phyloP scores from a whole-genome alignment of 1,140 invertebrate genomes.

The Meloidogyne exigua region DNA sequence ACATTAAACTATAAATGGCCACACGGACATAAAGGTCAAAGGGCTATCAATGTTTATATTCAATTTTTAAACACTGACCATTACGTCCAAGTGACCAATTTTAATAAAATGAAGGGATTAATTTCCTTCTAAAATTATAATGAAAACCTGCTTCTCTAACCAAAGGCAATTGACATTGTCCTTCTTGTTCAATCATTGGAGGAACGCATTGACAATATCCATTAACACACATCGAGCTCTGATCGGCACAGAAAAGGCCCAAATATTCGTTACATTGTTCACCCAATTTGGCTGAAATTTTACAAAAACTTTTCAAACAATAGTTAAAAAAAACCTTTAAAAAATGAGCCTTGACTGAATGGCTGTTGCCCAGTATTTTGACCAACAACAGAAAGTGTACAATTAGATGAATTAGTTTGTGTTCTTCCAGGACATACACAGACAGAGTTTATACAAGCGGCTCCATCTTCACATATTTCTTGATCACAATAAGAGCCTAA shows the following conservation, averaged over 20 bases:
- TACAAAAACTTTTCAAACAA: neutral
- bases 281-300: slow-evolving; percentile 51
- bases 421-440: slow-evolving; percentile 57
- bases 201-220: slow-evolving; percentile 53
- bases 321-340: slow-evolving; percentile 15
- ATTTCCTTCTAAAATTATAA: too few species aligned
- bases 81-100: too few species aligned
- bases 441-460: slow-evolving; percentile 47
- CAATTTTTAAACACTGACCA: too few species aligned
- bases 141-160: slow-evolving; percentile 7
- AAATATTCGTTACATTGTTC: slow-evolving; percentile 47
- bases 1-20: too few species aligned
- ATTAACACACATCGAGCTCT: slow-evolving; percentile 42
- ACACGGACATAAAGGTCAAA: too few species aligned
- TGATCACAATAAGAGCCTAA: slow-evolving; percentile 37
- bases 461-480: slow-evolving; percentile 50
- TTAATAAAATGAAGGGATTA: too few species aligned
- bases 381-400: slow-evolving; percentile 13
- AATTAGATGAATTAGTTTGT: slow-evolving; percentile 50
- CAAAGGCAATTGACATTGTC: slow-evolving; percentile 42
- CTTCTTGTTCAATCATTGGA: slow-evolving; percentile 53
- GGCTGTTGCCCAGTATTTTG: neutral
- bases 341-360: neutral
- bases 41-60: too few species aligned
- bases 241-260: slow-evolving; percentile 30